Evolutionary conservation across 2,797 vertebrate genomes (phyloP).

Genomic region (Ctenopoma kingsleyae): DNA sequence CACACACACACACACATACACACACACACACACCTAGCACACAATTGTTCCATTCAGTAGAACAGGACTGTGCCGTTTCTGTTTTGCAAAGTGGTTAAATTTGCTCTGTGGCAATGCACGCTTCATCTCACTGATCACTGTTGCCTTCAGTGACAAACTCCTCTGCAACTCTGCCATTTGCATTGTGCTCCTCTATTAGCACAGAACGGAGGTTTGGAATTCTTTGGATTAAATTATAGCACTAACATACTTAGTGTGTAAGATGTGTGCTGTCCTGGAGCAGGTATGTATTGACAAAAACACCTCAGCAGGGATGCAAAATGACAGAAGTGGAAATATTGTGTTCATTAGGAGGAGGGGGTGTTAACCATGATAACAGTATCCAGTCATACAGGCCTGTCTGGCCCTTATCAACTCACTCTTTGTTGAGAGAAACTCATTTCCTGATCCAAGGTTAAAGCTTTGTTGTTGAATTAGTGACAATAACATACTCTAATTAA

Average conservation of each 20-base stretch:
- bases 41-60: conserved; percentile 46
- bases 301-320: conserved; percentile 24
- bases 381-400: conserved; percentile 10
- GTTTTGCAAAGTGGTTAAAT: conserved; percentile 45
- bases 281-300: conserved; percentile 34
- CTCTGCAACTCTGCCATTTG: conserved; percentile 29
- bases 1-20: conserved; percentile 4
- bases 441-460: conserved; percentile 20
- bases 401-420: conserved; percentile 43
- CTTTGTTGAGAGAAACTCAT: conserved; percentile 21
- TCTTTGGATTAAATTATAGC: conserved; percentile 17
- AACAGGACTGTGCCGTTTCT: conserved; percentile 18
- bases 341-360: conserved; percentile 31
- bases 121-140: conserved; percentile 37
- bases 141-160: conserved; percentile 31
- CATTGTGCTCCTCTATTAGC: conserved; percentile 27
- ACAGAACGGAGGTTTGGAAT: not conserved
- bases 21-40: not conserved
- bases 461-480: conserved; percentile 1
- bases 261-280: conserved; percentile 11
- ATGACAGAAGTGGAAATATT: conserved; percentile 25
- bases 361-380: conserved; percentile 7
- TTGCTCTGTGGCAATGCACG: conserved; percentile 18
- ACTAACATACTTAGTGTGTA: conserved; percentile 17
- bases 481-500: not conserved